phyloP scores from a whole-genome alignment of 2,797 vertebrate genomes.

The Typhlichthys eigenmanni region DNA sequence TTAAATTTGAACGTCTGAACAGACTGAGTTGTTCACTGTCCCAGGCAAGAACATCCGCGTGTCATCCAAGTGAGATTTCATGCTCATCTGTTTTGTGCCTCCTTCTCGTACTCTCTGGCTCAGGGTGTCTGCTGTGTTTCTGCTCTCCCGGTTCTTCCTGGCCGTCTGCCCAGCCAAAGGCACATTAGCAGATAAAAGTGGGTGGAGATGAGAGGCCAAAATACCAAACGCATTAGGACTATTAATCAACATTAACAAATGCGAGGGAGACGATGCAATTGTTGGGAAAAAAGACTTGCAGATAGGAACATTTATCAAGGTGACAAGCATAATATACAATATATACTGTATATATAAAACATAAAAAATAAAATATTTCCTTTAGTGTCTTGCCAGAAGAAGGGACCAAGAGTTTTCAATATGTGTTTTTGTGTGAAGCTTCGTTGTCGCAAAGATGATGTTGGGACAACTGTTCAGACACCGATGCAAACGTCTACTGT shows the following conservation, averaged over 20 bases:
- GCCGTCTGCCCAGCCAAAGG: conserved; percentile 70
- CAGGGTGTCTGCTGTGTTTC: conserved; percentile 44
- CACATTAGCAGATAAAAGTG: conserved; percentile 74
- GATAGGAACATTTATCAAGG: conserved; percentile 69
- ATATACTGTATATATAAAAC: background rate
- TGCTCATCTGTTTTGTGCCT: conserved; percentile 51
- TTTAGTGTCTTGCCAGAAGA: conserved; percentile 68
- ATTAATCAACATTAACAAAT: conserved; percentile 78
- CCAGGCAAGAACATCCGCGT: conserved; percentile 62
- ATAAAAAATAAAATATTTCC: conserved; percentile 66
- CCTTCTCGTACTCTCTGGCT: conserved; percentile 42
- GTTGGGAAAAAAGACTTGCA: conserved; percentile 57
- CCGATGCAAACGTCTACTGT: too few species aligned
- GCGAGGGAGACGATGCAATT: conserved; percentile 56
- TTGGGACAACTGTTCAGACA: too few species aligned
- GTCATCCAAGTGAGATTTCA: conserved; percentile 64
- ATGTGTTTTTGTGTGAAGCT: too few species aligned
- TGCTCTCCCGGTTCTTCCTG: conserved; percentile 57
- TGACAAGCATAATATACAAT: conserved; percentile 46
- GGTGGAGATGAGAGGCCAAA: conserved; percentile 68
- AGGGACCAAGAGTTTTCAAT: conserved; percentile 10
- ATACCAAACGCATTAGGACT: conserved; percentile 72
- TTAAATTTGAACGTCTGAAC: conserved; percentile 20
- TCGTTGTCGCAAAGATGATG: too few species aligned
- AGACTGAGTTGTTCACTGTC: conserved; percentile 31